phyloP scores from a whole-genome alignment of 2,797 vertebrate genomes.

The Hipposideros larvatus region DNA sequence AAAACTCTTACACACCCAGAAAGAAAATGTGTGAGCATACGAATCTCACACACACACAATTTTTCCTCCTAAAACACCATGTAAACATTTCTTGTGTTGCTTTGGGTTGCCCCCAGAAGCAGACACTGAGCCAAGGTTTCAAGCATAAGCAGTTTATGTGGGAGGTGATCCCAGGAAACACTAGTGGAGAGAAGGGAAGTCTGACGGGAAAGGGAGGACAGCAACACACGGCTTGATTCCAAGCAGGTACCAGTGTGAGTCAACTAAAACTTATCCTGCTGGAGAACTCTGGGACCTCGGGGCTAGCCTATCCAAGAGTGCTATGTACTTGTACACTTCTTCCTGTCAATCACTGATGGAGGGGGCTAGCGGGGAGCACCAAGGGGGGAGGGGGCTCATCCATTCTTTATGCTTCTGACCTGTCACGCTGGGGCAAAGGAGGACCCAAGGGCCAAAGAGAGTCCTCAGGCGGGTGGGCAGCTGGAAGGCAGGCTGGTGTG shows the following conservation, averaged over 20 bases:
- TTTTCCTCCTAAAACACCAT: not conserved
- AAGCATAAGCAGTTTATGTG: not conserved
- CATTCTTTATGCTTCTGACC: not conserved
- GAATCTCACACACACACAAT: not conserved
- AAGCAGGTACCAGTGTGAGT: not conserved
- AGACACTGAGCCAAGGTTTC: not conserved
- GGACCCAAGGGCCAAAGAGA: not conserved
- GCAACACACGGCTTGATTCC: not conserved
- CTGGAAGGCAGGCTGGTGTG: not conserved
- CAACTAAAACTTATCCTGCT: not conserved
- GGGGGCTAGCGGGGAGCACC: no score
- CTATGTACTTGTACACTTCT: not conserved
- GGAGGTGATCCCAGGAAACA: not conserved
- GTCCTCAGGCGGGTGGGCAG: not conserved
- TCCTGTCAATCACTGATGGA: not conserved
- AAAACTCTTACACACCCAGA: not conserved
- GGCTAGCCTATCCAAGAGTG: not conserved
- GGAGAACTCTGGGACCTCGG: not conserved
- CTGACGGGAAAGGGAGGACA: not conserved
- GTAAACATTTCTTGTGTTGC: not conserved
- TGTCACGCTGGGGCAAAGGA: not conserved
- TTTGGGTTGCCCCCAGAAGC: not conserved
- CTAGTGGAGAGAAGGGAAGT: no score
- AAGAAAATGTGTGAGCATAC: not conserved
- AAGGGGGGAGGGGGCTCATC: not conserved